phyloP scores from a whole-genome alignment of 2,113 vertebrate genomes.

The Myxocyprinus asiaticus region DNA sequence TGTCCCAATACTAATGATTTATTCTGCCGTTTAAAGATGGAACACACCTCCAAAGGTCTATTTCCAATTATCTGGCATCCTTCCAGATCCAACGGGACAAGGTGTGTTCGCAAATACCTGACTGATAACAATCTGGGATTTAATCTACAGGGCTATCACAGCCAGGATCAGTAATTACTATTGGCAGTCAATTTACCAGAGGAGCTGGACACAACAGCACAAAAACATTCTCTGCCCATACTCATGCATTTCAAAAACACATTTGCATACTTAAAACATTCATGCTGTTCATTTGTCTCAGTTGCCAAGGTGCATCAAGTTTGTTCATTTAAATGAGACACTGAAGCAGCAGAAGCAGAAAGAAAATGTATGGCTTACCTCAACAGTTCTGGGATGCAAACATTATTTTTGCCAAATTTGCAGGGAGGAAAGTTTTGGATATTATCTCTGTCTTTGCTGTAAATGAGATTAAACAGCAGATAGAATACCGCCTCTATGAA shows the following conservation, averaged over 20 bases:
- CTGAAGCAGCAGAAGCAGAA: constrained; percentile 38
- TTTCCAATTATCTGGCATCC: constrained; percentile 56
- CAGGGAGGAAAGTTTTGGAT: constrained; percentile 15
- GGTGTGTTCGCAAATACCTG: constrained; percentile 61
- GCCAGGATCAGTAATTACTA: constrained; percentile 76
- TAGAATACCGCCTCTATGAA: neutral
- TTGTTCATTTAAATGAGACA: constrained; percentile 38
- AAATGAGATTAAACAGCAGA: constrained; percentile 32
- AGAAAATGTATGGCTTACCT: constrained; percentile 41
- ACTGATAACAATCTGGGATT: constrained; percentile 71
- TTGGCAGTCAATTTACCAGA: constrained; percentile 68
- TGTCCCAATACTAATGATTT: constrained; percentile 55
- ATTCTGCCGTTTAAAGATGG: constrained; percentile 45
- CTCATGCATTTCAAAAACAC: constrained; percentile 19
- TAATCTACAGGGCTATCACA: constrained; percentile 69
- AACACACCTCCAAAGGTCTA: constrained; percentile 38
- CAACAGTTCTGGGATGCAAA: constrained; percentile 13
- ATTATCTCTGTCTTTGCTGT: constrained; percentile 1
- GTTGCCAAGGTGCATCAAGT: constrained; percentile 33
- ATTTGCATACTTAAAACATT: constrained; percentile 11
- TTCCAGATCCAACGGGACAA: constrained; percentile 62
- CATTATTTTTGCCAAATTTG: constrained; percentile 42
- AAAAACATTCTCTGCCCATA: neutral
- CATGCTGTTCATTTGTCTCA: constrained; percentile 43
- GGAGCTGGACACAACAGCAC: constrained; percentile 24